These are phyloP conservation scores for Camponotus fellah DNA, from an alignment of 2,888 invertebrate genomes.

Conservation along the genomic window DNA sequence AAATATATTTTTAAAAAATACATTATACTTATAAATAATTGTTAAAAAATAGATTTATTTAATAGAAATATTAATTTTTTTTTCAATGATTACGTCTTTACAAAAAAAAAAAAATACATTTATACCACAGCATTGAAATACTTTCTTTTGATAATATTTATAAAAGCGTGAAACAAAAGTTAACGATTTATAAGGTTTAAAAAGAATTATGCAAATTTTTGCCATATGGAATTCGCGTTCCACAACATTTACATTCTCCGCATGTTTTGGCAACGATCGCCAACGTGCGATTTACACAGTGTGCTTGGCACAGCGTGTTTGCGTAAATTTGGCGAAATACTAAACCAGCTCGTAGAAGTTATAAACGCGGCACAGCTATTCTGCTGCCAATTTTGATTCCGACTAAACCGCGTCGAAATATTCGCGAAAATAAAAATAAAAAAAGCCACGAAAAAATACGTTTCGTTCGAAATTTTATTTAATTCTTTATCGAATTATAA, in stretches of 20 bases:
- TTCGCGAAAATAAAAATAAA: neutral
- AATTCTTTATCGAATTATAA: neutral
- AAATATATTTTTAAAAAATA: neutral
- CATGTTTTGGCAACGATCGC: constrained; percentile 65
- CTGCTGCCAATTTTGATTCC: constrained; percentile 61
- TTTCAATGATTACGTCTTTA: neutral
- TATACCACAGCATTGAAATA: neutral
- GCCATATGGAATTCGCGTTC: neutral
- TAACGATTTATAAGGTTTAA: neutral
- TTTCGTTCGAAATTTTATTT: neutral
- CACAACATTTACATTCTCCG: constrained; percentile 58
- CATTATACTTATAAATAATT: neutral
- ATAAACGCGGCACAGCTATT: constrained; percentile 60
- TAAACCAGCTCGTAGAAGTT: constrained; percentile 57
- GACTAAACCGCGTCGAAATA: constrained; percentile 20
- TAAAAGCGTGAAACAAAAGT: neutral
- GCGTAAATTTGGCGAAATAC: constrained; percentile 67
- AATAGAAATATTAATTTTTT: neutral
- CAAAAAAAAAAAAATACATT: neutral
- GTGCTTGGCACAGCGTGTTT: constrained; percentile 62
- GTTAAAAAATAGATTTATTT: neutral
- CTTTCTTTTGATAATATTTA: neutral
- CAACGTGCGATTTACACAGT: constrained; percentile 53
- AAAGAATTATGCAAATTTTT: constrained; percentile 23
- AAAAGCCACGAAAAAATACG: neutral